A percentile compares a stretch with the other conserved stretches of the same genome.
phyloP scores from a whole-genome alignment of 2,113 vertebrate species.

The Hemicordylus capensis region DNA sequence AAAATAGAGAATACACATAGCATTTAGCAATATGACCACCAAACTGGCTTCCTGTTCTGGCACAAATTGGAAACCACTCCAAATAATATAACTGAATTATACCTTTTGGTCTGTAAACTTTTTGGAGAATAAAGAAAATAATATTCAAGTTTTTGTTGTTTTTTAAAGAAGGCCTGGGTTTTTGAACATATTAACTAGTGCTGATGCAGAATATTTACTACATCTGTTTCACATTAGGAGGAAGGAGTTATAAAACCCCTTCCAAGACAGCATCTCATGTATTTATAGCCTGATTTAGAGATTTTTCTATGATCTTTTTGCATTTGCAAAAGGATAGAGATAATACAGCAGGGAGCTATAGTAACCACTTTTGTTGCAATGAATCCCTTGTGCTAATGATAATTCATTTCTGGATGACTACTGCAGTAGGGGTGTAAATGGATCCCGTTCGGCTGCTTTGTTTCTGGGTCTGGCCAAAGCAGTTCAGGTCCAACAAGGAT shows the following conservation, averaged over 20 bases:
- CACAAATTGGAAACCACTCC: slow-evolving; percentile 17
- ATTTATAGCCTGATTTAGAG: background rate
- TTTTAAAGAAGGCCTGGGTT: background rate
- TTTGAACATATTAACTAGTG: slow-evolving; percentile 1
- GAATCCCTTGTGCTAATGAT: background rate
- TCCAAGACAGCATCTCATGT: background rate
- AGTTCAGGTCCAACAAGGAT: no score
- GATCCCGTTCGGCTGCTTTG: no score
- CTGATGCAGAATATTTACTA: slow-evolving; percentile 26
- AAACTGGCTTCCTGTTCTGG: background rate
- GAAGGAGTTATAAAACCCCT: background rate
- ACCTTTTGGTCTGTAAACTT: background rate
- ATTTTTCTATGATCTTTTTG: background rate
- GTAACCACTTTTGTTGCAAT: background rate
- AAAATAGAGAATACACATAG: slow-evolving; percentile 22
- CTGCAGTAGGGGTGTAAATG: no score
- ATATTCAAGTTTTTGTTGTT: background rate
- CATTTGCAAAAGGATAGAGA: background rate
- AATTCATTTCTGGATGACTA: no score
- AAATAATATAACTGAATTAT: slow-evolving; percentile 21
- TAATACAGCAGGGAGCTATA: background rate
- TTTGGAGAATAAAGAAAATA: background rate
- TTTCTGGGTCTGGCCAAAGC: no score
- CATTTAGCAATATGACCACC: slow-evolving; percentile 9
- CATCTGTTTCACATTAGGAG: slow-evolving; percentile 15